Evolutionary conservation across 1,140 invertebrate genomes (phyloP).

Genomic region (Drosophila athabasca): DNA sequence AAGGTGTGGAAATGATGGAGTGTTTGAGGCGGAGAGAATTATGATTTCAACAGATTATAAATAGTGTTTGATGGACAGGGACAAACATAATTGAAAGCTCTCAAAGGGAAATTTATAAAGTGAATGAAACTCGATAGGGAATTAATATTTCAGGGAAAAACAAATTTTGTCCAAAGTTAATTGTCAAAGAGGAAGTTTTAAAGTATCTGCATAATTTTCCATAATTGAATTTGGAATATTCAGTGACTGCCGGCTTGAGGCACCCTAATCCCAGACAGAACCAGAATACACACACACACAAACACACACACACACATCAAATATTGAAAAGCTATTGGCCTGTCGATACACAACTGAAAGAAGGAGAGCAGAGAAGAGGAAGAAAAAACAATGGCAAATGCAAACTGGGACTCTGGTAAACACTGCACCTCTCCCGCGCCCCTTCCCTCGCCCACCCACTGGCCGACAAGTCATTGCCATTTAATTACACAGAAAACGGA

Average conservation of each 20-base stretch:
- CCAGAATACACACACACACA: conserved; percentile 27
- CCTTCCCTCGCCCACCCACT: conserved; percentile 6
- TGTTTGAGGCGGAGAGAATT: conserved; percentile 27
- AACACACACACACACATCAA: conserved; percentile 63
- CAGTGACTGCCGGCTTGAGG: conserved; percentile 15
- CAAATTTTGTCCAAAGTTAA: not conserved
- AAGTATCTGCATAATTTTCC: too few species aligned
- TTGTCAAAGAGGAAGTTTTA: too few species aligned
- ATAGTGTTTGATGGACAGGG: not conserved
- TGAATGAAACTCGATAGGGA: conserved; percentile 5
- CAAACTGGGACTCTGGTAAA: conserved; percentile 58
- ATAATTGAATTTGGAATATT: not conserved
- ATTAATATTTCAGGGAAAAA: conserved; percentile 14
- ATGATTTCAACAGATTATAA: conserved; percentile 46
- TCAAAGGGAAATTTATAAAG: not conserved
- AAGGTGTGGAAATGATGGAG: conserved; percentile 40
- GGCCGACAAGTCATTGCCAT: conserved; percentile 60
- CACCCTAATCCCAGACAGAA: conserved; percentile 50
- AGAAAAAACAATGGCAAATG: conserved; percentile 64
- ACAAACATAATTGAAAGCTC: conserved; percentile 27
- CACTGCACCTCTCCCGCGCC: conserved; percentile 20
- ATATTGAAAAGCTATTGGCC: conserved; percentile 75
- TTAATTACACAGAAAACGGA: conserved; percentile 62
- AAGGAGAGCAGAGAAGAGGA: conserved; percentile 10
- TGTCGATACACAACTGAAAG: conserved; percentile 31